A percentile compares a stretch with the other conserved stretches of the same genome.
Evolutionary conservation across 2,797 vertebrate genomes (phyloP).

Genomic region (Limnodromus scolopaceus): DNA sequence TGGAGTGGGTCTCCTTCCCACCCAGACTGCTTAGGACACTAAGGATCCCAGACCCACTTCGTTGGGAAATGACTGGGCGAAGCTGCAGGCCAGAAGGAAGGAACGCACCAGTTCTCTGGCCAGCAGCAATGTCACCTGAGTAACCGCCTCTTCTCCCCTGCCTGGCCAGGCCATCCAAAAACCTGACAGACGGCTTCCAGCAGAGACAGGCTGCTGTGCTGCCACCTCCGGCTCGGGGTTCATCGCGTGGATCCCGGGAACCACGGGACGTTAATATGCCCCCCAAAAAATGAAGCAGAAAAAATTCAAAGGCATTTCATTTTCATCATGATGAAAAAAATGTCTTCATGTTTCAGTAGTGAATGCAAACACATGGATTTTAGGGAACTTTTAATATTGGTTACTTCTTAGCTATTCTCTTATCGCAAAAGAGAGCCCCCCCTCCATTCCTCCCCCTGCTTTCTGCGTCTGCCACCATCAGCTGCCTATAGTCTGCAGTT

Average conservation of each 20-base stretch:
- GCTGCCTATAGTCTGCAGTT: background rate
- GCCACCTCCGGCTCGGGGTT: background rate
- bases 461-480: background rate
- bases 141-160: background rate
- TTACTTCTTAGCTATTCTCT: background rate
- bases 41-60: background rate
- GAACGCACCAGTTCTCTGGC: background rate
- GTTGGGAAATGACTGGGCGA: background rate
- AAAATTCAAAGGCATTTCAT: background rate
- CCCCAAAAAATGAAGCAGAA: background rate
- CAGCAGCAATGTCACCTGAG: background rate
- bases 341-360: background rate
- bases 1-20: background rate
- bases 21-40: background rate
- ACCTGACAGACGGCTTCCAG: background rate
- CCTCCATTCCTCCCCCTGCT: background rate
- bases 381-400: background rate
- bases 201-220: background rate
- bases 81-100: background rate
- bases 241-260: fast-evolving
- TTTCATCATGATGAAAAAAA: background rate
- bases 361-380: background rate
- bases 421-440: background rate
- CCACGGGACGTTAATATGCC: background rate
- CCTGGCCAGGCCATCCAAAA: background rate